phyloP scores from a whole-genome alignment of 1,140 invertebrate genomes.

The Lepidotrigona ventralis region DNA sequence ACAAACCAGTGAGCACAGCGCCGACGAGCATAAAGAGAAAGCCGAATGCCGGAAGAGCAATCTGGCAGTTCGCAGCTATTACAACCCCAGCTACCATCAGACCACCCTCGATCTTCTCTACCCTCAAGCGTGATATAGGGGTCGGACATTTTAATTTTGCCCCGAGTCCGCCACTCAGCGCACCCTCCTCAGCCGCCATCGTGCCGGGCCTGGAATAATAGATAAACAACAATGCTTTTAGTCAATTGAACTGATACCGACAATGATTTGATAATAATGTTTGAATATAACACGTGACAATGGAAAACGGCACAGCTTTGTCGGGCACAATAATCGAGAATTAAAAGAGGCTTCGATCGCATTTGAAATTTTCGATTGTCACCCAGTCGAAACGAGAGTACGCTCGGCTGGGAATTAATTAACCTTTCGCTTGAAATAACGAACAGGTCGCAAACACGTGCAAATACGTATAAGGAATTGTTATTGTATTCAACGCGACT shows the following conservation, averaged over 20 bases:
- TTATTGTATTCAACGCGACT: no score
- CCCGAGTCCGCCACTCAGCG: conserved; percentile 73
- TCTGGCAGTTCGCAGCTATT: conserved; percentile 87
- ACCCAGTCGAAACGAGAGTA: background rate
- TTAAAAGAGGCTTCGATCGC: background rate
- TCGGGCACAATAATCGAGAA: background rate
- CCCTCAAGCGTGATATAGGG: conserved; percentile 82
- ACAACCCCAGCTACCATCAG: conserved; percentile 87
- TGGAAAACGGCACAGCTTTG: background rate
- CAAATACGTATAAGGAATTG: no score
- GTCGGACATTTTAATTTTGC: conserved; percentile 83
- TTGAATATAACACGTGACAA: background rate
- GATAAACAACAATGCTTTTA: conserved; percentile 31
- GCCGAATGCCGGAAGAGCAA: conserved; percentile 87
- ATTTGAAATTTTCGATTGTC: background rate
- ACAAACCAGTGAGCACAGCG: conserved; percentile 86
- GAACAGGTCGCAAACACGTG: no score
- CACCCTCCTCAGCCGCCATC: conserved; percentile 76
- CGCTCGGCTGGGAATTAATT: background rate
- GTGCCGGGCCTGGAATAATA: conserved; percentile 79
- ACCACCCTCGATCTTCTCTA: conserved; percentile 88
- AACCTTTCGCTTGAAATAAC: background rate
- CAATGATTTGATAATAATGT: no score
- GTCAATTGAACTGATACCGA: background rate
- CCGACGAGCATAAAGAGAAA: conserved; percentile 87